Evolutionary conservation across 1,140 invertebrate genomes (phyloP), one percentile per base, ranked within the genome.

Genomic region (Drosophila cardini): DNA sequence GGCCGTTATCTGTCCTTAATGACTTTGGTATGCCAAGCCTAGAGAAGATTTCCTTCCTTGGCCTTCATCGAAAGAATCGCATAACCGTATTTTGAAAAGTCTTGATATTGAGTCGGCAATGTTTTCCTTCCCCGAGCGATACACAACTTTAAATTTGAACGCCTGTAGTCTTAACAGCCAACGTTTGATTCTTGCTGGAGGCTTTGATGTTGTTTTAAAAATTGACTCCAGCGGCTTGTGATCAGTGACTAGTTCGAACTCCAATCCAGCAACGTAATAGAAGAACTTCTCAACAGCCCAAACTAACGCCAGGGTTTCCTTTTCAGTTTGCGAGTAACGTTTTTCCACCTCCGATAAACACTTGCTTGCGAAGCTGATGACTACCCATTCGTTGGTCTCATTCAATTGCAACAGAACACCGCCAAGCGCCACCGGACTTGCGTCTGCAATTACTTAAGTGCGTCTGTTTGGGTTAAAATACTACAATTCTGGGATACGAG

Each of bases 341-440:
- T 72, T 43, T n/a, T 72, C 61, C 11, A 71, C 58, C 9, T 43
- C 43, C 9, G 70, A 67, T 26, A 61, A 46, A 26, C 38, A 55
- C 26, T 69, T 62, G 21, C 65, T 73, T 1, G 64, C 56, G 30
- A 74, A 74, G 5, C 64, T 53, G 52, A 74, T 58, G 9, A 72
- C 67, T 2, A 32, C 43, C 30, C 50, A 26, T 32, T 46, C 50
- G 7, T 71, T 71, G 18, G 36, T 21, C 16, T 36, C 26, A 13
- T 53, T 18, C 30, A 70, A 64, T 30, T 57, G 32, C 45, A 60
- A 30, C 60, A 72, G 43, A 42, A 71, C 68, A 3, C 34, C 60
- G 11, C 58, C 50, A 9, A 71, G 30, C 2, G 58, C 50, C 10
- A 63, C 68, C 13, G 68, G 69, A 30, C 60, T 71, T 13, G 45